A percentile compares a stretch with the other conserved stretches of the same genome.
These are phyloP conservation scores for Bombycilla garrulus DNA, from an alignment of 2,113 vertebrate genomes.

Conservation along the genomic window DNA sequence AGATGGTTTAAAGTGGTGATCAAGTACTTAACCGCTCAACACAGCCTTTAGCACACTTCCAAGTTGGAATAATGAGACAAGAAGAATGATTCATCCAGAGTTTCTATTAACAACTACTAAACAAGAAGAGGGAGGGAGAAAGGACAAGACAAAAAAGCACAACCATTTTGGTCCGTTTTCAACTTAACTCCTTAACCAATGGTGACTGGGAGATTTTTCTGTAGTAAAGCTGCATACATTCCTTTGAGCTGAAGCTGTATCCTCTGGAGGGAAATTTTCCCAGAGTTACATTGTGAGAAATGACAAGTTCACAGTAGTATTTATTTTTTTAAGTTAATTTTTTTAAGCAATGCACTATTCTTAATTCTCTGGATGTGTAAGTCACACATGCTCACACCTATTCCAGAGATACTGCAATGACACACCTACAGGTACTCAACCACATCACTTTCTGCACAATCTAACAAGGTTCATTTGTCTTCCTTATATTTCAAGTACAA, in stretches of 20 bases:
- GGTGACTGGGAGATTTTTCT: background rate
- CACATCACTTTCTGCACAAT: background rate
- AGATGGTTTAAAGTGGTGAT: background rate
- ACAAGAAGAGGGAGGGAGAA: background rate
- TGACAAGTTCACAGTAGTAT: background rate
- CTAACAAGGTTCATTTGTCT: background rate
- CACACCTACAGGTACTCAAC: background rate
- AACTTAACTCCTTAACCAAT: background rate
- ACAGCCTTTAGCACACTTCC: background rate
- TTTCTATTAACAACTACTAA: background rate
- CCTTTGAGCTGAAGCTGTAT: background rate
- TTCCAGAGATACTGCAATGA: background rate
- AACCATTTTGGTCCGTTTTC: background rate
- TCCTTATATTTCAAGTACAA: background rate
- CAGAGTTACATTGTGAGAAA: background rate
- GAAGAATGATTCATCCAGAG: background rate
- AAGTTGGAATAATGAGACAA: background rate
- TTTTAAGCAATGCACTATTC: background rate
- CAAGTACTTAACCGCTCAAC: background rate
- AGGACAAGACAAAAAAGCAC: background rate
- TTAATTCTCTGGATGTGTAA: background rate
- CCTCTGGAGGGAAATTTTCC: background rate
- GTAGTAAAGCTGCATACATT: background rate
- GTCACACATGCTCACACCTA: background rate
- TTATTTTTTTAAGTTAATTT: background rate